Evolutionary conservation across 2,888 invertebrate species (phyloP), one percentile per base, ranked within the genome.

Genomic region (Patella depressa): DNA sequence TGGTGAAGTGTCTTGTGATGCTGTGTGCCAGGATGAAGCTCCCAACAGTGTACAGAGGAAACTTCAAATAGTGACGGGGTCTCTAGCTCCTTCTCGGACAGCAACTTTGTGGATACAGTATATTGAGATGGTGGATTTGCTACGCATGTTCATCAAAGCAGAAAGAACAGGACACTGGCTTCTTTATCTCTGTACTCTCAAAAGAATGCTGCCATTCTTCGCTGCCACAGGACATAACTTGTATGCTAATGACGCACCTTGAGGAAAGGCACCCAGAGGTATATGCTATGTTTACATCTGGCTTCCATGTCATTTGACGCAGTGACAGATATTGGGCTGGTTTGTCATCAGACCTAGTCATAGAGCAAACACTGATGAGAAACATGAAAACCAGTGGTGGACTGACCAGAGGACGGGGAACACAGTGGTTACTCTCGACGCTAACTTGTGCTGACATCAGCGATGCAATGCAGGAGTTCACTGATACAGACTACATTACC

Each of bases 61-160:
- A 34, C n/a, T 75, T 45, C 19, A 77, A 45, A 65, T 53, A 12
- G 19, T 19, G 69, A 29, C 29, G 15, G 34, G 5, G 34, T 71
- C 74, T 29, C 19, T 29, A 17, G 17, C 57, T 17, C 17, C 72
- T n/a, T 74, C 12, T 53, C 24, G 74, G 57, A 83, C 81, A 19
- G 78, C 80, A 34, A 74, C 73, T 17, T 72, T 85, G 14, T 84
- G 84, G 83, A 29, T 84, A 5, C 80, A 79, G 73, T 84, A 84
- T 70, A 82, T 85, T 77, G 80, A 83, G 11, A 85, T 84, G 85
- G 54, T 86, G 2, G 79, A 80, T 29, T 78, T 85, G 9, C 72
- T 84, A 14, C 34, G 77, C 72, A 17, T n/a, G 11, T 84, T 86
- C 71, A 80, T 86, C 53, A 78, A 73, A 75, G 72, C 78, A 65